Base-by-base conservation (phyloP, 2,113 vertebrate genomes). In the Calidris pugnax region DNA sequence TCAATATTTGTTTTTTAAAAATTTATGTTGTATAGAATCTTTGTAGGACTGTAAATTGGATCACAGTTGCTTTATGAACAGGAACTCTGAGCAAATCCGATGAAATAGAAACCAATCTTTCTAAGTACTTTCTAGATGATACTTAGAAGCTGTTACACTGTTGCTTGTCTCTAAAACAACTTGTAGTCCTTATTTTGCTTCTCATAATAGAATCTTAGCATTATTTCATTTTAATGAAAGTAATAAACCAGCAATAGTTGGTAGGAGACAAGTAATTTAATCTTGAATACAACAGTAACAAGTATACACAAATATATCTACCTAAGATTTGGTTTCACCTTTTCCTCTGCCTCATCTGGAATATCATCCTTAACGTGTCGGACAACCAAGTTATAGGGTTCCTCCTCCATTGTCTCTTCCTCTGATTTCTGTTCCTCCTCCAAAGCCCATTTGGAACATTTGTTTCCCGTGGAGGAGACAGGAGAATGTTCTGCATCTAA, bases 381-480 rank as follows among this genome's bases (percentile, higher is more conserved):
- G 81, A 99, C 99, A 76, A 99, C 99, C 94, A 99, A 97, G 92
- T 99, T 98, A 5, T 98, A 98, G 4, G 99, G 99, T 22, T 99
- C 99, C 77, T 99, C 99, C 92, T 99, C 99, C 2, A 97, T 94
- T 37, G 99, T 97, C 94, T 99, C 99, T 55, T 98, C 99, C 2
- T 99, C 99, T 27, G 98, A 98, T 97, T 98, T 99, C 91, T 98
- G 97, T 73, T 98, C 97, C 60, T 98, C 98, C 59, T 98, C 98
- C 77, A 97, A 55, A 76, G 95, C 97, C 98, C 98, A 98, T 4
- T 78, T 97, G 75, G 97, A 95, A 19, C 96, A 97, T 90, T 99
- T 99, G 24, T 92, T 97, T 45, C 94, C 97, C 7, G 7, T 4
- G 92, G 97, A 98, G 98, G 86, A 97, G 88, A 4, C 56, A 1